phyloP scores from a whole-genome alignment of 2,113 vertebrate genomes.

The Carassius carassius region DNA sequence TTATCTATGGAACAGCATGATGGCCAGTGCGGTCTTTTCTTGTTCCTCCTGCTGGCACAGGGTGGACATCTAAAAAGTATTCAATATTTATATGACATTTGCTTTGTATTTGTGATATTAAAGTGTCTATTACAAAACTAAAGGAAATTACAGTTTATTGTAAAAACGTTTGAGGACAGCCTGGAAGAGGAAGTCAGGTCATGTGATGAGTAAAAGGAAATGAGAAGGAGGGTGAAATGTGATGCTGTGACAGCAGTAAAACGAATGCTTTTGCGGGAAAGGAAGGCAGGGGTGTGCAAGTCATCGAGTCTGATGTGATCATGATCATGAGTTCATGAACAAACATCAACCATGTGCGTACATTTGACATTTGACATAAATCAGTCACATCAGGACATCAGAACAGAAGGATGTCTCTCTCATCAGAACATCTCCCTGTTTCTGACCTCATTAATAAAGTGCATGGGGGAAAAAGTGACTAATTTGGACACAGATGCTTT shows the following conservation, averaged over 20 bases:
- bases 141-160: not conserved
- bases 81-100: not conserved
- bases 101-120: conserved; percentile 26
- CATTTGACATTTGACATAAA: conserved; percentile 20
- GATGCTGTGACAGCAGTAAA: conserved; percentile 47
- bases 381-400: not conserved
- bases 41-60: conserved; percentile 5
- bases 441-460: not conserved
- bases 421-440: not conserved
- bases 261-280: not conserved
- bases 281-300: not conserved
- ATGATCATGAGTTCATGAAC: not conserved
- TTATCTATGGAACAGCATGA: conserved; percentile 7
- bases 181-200: conserved; percentile 31
- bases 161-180: not conserved
- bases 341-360: not conserved
- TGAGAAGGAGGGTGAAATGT: conserved; percentile 13
- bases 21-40: not conserved
- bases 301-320: conserved; percentile 9
- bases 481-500: not conserved
- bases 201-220: conserved; percentile 43
- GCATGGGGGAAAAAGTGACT: not conserved
- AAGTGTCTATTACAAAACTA: not conserved
- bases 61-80: conserved; percentile 10
- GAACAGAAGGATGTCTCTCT: conserved; percentile 15